Base-by-base conservation (phyloP, 2,888 invertebrate genomes). In the Cheilosia pagana region DNA sequence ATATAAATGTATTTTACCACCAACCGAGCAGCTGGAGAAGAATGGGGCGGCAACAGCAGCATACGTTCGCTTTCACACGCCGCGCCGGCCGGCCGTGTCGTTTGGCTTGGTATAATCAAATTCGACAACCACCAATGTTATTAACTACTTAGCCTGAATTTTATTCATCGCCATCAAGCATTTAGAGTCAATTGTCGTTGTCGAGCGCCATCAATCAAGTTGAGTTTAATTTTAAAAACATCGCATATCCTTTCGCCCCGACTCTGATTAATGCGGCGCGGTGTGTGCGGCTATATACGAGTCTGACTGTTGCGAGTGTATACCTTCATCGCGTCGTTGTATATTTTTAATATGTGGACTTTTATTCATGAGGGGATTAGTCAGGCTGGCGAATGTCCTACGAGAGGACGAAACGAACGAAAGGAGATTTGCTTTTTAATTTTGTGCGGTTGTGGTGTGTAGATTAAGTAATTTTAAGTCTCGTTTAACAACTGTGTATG, bases 311-410 rank as follows among this genome's bases (percentile, higher is more conserved):
- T n/a, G n/a, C n/a, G n/a, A n/a, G n/a, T 35, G 12, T 3, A 3
- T 35, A 12, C 35, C 12, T 35, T 35, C 48, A 43, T 57, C 39
- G 41, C 8, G 43, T 28, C 28, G 62, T 59, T 8, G 48, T 50
- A 55, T 63, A 55, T 63, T 72, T 63, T 72, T 72, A 72, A 72
- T 79, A 65, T 65, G 79, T 48, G 53, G 65, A 60, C 41, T 71
- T 85, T 81, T 85, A 81, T 85, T 85, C 85, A 85, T 85, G 85
- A 85, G 75, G 81, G 81, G 85, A 85, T 85, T 81, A 81, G 65
- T 23, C n/a, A 31, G 71, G 55, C 75, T 62, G 39, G 35, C 35
- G 35, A 35, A 35, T 35, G 35, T 35, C 35, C 35, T 35, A 35
- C 35, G 35, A 35, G 35, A 35, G 53, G 50, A 65, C 50, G n/a